Evolutionary conservation across 2,113 vertebrate species (phyloP), one percentile per base, ranked within the genome.

Genomic region (Hypocryptadius cinnamomeus): DNA sequence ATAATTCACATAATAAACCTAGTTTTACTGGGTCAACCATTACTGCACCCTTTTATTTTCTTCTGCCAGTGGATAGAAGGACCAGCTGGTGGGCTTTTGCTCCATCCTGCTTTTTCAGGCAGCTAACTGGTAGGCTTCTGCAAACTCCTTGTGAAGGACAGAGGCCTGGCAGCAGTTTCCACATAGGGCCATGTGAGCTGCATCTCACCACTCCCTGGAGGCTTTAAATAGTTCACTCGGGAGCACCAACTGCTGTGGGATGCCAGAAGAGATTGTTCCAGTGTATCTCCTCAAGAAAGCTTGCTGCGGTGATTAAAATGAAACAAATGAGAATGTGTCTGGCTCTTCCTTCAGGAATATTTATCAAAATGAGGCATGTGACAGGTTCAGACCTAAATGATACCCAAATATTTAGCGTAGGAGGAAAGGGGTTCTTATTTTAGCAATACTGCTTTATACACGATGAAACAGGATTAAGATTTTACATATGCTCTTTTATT

Each of bases 401-500:
- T 68, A 72, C 66, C 64, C 19, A 3, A 76, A 89, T 13, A 84
- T 69, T 71, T 56, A 69, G n/a, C 0, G 10, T 65, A 86, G 93
- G 82, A 87, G 59, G 27, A 61, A 91, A 54, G 2, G 2, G 2
- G 12, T 11, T 73, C 78, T 94, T 93, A 93, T 95, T 96, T 96
- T 93, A 94, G 79, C 85, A 83, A 61, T 82, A 69, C 9, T 51
- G 31, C 40, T 89, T 90, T 74, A 81, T 73, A 60, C 23, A 68
- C 25, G 48, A 51, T 59, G 64, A 89, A 93, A 91, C 15, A 91
- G 51, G 79, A 94, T 91, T 87, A 79, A 50, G 37, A 79, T 88
- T 91, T 95, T 84, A 91, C 7, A 23, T 79, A 87, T 70, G 56
- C 22, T 86, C 42, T 79, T 96, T 95, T 84, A 92, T 96, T 95